A percentile compares a stretch with the other conserved stretches of the same genome.
Conservation (phyloP, 2,797 vertebrate species). For the Euphonia xanthogaster region DNA sequence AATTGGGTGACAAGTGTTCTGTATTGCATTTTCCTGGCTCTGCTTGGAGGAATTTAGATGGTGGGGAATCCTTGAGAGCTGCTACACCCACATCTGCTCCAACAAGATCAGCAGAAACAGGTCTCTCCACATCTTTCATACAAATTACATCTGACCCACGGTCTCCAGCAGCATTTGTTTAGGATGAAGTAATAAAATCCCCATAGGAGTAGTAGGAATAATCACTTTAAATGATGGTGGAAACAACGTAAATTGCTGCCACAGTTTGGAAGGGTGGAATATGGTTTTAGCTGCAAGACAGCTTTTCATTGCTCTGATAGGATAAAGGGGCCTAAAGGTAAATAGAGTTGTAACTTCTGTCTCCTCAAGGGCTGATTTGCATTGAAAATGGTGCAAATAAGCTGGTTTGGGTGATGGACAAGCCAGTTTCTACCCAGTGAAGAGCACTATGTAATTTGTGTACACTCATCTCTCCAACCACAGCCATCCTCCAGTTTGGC, state of each 20-base stretch:
- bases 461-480: background rate
- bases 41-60: background rate
- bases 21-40: background rate
- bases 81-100: background rate
- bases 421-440: background rate
- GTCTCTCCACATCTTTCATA: background rate
- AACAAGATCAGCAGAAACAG: background rate
- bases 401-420: background rate
- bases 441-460: background rate
- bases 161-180: background rate
- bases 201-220: background rate
- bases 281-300: background rate
- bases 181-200: background rate
- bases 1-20: background rate
- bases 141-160: background rate
- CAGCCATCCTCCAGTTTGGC: slow-evolving; percentile 19
- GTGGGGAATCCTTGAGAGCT: background rate
- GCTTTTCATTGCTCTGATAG: background rate
- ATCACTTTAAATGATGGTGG: background rate
- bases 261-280: background rate
- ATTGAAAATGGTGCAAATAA: background rate
- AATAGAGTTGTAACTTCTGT: background rate
- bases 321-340: background rate
- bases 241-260: background rate
- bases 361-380: background rate